A percentile compares a stretch with the other conserved stretches of the same genome.
Conservation (phyloP, 2,888 invertebrate species). For the Ophion ventricosus region DNA sequence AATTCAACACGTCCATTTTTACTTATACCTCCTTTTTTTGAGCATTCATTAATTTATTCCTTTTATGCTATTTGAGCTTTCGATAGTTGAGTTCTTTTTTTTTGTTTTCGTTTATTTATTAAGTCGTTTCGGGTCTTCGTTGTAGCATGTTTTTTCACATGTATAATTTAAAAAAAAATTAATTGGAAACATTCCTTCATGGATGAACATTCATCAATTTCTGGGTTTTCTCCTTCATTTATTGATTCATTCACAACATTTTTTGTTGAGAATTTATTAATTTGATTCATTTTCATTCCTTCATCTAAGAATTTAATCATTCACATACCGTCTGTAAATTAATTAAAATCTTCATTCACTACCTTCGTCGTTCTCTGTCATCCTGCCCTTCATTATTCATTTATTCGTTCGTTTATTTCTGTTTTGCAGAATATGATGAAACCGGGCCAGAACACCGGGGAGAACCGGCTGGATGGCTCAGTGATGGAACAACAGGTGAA, state of each 20-base stretch:
- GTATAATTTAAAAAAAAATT: no score
- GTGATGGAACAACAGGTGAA: conserved; percentile 79
- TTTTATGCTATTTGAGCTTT: no score
- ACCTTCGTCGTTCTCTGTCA: background rate
- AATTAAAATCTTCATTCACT: no score
- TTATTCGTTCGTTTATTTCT: background rate
- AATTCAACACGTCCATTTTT: background rate
- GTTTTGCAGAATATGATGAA: conserved; percentile 78
- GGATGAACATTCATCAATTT: no score
- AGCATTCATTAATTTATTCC: background rate
- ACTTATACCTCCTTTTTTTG: background rate
- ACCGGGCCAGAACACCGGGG: conserved; percentile 77
- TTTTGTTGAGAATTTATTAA: no score
- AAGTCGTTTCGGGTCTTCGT: background rate
- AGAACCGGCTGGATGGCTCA: conserved; percentile 80
- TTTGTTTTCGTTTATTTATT: background rate
- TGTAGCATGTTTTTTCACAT: background rate
- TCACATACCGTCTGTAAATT: no score
- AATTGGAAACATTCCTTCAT: no score
- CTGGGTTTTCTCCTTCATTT: no score
- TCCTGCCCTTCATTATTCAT: background rate
- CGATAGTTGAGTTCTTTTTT: no score
- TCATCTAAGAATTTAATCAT: no score
- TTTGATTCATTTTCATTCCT: no score
- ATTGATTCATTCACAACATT: no score